These are phyloP conservation scores for Aspidapion aeneum DNA, from an alignment of 2,888 invertebrate species.

Conservation along the genomic window DNA sequence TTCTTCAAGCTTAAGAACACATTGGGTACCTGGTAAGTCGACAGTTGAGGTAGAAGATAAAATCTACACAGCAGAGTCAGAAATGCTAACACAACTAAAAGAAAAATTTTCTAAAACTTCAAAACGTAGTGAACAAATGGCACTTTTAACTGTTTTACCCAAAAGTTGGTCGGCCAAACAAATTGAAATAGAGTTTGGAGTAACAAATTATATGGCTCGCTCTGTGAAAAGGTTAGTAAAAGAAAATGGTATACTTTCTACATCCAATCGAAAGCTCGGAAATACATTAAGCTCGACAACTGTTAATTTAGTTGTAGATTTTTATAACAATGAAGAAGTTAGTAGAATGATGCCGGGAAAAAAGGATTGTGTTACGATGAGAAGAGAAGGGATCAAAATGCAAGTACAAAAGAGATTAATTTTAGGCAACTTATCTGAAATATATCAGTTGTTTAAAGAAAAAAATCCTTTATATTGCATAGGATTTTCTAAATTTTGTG, in stretches of 20 bases:
- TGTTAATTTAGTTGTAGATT: background rate
- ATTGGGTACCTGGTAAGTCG: background rate
- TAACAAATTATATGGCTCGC: background rate
- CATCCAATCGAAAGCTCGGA: background rate
- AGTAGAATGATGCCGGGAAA: background rate
- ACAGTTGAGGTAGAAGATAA: background rate
- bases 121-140: background rate
- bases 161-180: background rate
- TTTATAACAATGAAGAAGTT: background rate
- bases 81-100: background rate
- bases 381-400: background rate
- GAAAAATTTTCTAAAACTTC: background rate
- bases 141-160: background rate
- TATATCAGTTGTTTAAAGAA: background rate
- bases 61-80: background rate
- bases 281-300: background rate
- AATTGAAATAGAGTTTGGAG: background rate
- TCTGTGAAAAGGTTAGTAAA: background rate
- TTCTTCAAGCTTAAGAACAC: background rate
- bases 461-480: background rate
- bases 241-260: background rate
- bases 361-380: background rate
- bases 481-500: constrained; percentile 4
- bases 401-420: background rate
- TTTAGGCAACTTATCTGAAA: background rate